These are phyloP conservation scores for Ochotona princeps DNA, from an alignment of 2,113 vertebrate genomes.

Conservation along the genomic window DNA sequence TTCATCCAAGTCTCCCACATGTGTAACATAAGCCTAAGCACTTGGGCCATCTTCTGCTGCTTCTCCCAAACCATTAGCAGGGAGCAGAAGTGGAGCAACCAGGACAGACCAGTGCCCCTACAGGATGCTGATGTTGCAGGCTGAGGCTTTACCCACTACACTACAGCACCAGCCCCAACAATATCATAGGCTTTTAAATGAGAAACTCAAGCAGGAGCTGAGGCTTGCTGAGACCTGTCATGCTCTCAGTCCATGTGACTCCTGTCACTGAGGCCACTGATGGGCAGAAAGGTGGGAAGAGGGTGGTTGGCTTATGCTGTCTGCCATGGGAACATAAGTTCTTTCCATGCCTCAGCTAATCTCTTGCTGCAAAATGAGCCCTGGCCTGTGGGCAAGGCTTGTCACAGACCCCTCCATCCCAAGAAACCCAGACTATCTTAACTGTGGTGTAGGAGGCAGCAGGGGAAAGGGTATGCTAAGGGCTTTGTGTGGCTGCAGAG, in stretches of 20 bases:
- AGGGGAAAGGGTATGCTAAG: background rate
- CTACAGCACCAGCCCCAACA: background rate
- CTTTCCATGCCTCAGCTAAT: background rate
- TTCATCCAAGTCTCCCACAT: too few species aligned
- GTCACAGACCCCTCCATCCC: background rate
- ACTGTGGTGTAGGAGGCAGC: background rate
- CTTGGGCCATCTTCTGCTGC: too few species aligned
- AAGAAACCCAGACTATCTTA: background rate
- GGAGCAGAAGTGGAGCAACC: too few species aligned
- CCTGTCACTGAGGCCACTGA: background rate
- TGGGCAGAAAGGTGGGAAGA: background rate
- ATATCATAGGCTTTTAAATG: background rate
- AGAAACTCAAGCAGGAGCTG: background rate
- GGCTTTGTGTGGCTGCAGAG: background rate
- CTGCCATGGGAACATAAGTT: background rate
- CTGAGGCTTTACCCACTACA: background rate
- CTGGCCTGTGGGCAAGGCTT: background rate
- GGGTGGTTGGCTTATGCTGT: background rate
- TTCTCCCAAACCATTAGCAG: too few species aligned
- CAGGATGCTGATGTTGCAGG: background rate
- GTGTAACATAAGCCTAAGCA: too few species aligned
- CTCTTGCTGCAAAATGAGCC: conserved; percentile 2
- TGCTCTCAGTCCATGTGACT: background rate
- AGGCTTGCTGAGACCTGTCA: background rate
- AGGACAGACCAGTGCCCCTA: too few species aligned